These are phyloP conservation scores for Tyto alba DNA, from an alignment of 2,113 vertebrate genomes.

Conservation along the genomic window DNA sequence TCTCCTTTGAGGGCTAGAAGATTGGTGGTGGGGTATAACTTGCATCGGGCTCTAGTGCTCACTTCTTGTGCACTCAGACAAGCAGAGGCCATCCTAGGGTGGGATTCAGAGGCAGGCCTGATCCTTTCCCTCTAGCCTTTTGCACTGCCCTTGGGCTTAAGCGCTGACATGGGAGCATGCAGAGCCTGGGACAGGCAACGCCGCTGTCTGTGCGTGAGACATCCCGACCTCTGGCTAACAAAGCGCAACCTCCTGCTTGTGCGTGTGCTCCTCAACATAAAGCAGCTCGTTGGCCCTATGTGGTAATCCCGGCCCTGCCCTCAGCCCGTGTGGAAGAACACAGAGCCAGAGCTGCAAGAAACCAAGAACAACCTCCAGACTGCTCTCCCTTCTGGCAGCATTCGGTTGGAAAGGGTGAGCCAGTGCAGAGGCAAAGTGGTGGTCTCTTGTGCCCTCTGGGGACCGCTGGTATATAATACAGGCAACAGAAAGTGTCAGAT, in stretches of 20 bases:
- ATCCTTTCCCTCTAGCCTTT: not conserved
- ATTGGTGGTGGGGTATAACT: not conserved
- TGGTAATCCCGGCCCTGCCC: not conserved
- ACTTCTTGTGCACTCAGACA: not conserved
- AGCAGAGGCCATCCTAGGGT: not conserved
- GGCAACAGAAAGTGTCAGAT: not conserved
- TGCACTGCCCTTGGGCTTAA: not conserved
- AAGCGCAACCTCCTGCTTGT: not conserved
- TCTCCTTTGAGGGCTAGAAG: not conserved
- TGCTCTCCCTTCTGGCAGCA: fast-evolving
- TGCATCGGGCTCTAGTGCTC: not conserved
- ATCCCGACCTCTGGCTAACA: not conserved
- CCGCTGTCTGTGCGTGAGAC: not conserved
- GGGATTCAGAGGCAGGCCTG: not conserved
- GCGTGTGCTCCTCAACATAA: fast-evolving
- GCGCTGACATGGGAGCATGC: not conserved
- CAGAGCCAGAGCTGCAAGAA: not conserved
- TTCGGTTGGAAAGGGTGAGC: fast-evolving
- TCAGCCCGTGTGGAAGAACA: not conserved
- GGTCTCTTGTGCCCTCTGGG: slow-evolving; percentile 46
- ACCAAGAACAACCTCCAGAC: not conserved
- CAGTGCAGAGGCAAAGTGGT: not conserved
- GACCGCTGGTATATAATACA: not conserved
- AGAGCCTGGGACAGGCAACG: not conserved
- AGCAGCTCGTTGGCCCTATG: not conserved